Conservation (phyloP, 2,888 invertebrate species). For the Tetramorium bicarinatum region DNA sequence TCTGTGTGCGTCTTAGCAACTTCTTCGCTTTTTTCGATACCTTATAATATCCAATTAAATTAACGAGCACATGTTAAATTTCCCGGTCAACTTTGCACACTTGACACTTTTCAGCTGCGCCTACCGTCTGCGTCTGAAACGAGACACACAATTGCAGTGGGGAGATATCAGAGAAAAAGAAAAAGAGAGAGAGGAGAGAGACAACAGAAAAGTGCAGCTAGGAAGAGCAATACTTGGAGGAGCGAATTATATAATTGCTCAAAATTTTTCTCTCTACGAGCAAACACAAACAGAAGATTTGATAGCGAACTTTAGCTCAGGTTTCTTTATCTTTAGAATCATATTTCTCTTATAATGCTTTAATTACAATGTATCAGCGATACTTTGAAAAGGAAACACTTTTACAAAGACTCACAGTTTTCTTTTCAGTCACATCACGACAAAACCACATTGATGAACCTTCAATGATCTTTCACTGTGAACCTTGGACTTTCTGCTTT, state of each 20-base stretch:
- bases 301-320: background rate
- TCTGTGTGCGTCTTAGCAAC: background rate
- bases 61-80: background rate
- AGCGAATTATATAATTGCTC: background rate
- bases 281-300: background rate
- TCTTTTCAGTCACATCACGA: background rate
- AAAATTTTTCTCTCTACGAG: background rate
- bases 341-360: background rate
- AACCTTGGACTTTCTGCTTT: too few relatives aligned
- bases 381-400: background rate
- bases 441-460: too few relatives aligned
- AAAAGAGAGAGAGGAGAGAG: background rate
- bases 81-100: background rate
- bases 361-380: background rate
- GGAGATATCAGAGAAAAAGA: background rate
- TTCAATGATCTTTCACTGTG: too few relatives aligned
- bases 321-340: background rate
- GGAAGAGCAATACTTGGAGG: background rate
- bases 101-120: background rate
- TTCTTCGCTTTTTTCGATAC: background rate
- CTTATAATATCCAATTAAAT: background rate
- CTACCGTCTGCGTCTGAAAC: background rate
- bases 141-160: background rate
- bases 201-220: background rate
- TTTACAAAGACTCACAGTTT: background rate